Percentiles rank a stretch among this genome's conserved stretches.
These are phyloP conservation scores for Pachyrhynchus sulphureomaculatus DNA, from an alignment of 1,140 invertebrate species.

Conservation along the genomic window DNA sequence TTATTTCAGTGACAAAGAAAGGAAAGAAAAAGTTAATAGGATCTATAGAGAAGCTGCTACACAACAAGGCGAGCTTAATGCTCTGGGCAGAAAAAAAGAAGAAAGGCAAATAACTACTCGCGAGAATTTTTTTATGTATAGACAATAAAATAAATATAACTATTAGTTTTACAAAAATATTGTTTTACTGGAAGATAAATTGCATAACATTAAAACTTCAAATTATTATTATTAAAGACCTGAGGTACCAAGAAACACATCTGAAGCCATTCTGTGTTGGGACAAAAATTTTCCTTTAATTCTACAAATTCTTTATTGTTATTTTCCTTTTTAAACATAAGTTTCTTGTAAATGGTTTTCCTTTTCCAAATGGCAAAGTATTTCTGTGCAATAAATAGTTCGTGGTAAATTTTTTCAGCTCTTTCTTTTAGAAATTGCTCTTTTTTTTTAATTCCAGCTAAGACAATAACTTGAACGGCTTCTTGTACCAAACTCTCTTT, in stretches of 20 bases:
- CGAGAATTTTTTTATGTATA: not conserved
- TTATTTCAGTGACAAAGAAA: conserved; percentile 68
- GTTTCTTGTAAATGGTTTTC: conserved; percentile 17
- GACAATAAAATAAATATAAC: not conserved
- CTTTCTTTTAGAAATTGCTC: conserved; percentile 8
- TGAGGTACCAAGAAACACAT: conserved; percentile 22
- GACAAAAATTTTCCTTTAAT: not conserved
- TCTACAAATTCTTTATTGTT: not conserved
- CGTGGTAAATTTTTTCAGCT: not conserved
- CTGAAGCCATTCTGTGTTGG: conserved; percentile 10
- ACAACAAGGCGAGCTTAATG: conserved; percentile 83
- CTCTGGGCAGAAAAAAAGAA: conserved; percentile 65
- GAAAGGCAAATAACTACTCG: conserved; percentile 30
- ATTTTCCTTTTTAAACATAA: not conserved
- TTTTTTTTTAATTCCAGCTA: conserved; percentile 20
- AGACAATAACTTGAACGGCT: conserved; percentile 25
- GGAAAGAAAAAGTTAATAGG: conserved; percentile 82
- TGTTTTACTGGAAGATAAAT: not conserved
- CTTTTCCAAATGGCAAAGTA: conserved; percentile 39
- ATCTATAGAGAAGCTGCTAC: conserved; percentile 75
- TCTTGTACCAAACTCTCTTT: conserved; percentile 17
- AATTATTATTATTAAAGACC: conserved; percentile 3
- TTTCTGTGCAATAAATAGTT: conserved; percentile 33
- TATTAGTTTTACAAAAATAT: conserved; percentile 3
- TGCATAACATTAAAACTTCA: not conserved